Percentiles rank a stretch among this genome's conserved stretches.
These are phyloP conservation scores for Apamea monoglypha DNA, from an alignment of 2,888 invertebrate genomes.

Conservation along the genomic window DNA sequence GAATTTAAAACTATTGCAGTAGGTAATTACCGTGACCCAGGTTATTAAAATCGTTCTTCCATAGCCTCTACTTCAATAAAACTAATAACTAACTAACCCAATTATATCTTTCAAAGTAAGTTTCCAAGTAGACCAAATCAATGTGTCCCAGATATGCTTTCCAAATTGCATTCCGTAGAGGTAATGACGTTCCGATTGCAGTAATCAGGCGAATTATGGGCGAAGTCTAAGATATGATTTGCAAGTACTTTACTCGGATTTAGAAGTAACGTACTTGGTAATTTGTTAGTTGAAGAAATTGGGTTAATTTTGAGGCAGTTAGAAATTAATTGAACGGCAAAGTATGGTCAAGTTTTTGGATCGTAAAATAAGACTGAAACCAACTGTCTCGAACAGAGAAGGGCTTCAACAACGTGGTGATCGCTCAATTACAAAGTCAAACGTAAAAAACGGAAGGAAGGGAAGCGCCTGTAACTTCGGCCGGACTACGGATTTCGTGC, in stretches of 20 bases:
- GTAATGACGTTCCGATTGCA: constrained; percentile 54
- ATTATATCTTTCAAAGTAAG: constrained; percentile 16
- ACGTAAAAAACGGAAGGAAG: neutral
- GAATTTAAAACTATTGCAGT: neutral
- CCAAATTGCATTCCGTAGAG: constrained; percentile 47
- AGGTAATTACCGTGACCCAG: neutral
- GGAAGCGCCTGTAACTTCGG: neutral
- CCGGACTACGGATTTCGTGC: neutral
- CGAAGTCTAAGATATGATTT: constrained; percentile 45
- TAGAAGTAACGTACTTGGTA: constrained; percentile 19
- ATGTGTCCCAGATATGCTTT: constrained; percentile 42
- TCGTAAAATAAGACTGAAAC: neutral
- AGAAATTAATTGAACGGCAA: neutral
- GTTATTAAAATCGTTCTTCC: neutral
- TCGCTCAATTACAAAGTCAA: neutral
- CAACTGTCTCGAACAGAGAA: neutral
- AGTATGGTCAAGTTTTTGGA: neutral
- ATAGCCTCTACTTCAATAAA: neutral
- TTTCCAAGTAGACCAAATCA: constrained; percentile 30
- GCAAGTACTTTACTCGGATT: constrained; percentile 49
- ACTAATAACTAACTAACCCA: neutral
- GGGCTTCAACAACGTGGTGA: neutral
- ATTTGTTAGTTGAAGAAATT: constrained; percentile 33
- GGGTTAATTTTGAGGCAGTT: neutral
- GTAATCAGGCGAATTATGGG: constrained; percentile 43